Evolutionary conservation across 2,888 invertebrate species (phyloP).

Genomic region (Acrocyrtus sp.): DNA sequence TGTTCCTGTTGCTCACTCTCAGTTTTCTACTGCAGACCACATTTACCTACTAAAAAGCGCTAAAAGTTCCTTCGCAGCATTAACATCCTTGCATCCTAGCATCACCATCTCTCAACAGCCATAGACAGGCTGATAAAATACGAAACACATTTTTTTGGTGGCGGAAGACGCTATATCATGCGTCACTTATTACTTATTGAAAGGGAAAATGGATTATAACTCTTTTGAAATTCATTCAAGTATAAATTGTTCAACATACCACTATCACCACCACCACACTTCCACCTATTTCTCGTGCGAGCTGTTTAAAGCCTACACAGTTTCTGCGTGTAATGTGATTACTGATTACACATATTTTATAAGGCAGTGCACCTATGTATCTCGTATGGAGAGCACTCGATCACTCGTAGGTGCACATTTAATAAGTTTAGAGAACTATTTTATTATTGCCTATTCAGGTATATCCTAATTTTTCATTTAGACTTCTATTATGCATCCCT

Average conservation of each 20-base stretch:
- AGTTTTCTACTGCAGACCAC: no score
- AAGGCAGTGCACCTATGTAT: no score
- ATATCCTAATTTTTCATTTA: constrained; percentile 10
- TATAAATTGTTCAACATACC: constrained; percentile 24
- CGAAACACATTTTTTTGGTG: not conserved
- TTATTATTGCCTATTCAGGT: not conserved
- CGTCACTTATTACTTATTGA: constrained; percentile 32
- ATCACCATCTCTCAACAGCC: no score
- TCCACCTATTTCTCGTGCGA: not conserved
- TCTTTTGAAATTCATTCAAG: constrained; percentile 34
- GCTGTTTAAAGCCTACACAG: not conserved
- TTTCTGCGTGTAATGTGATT: no score
- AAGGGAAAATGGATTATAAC: constrained; percentile 25
- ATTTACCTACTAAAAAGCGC: no score
- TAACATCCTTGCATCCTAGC: no score
- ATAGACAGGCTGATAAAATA: not conserved
- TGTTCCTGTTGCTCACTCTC: not conserved
- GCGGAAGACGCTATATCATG: constrained; percentile 15
- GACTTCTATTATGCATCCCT: constrained; percentile 11
- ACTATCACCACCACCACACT: not conserved
- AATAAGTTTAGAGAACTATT: not conserved
- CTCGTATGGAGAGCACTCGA: no score
- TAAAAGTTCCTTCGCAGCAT: no score
- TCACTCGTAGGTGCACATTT: not conserved
- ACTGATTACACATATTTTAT: no score